A percentile compares a stretch with the other conserved stretches of the same genome.
phyloP scores from a whole-genome alignment of 2,797 vertebrate species.

The Cryptoblepharus egeriae region DNA sequence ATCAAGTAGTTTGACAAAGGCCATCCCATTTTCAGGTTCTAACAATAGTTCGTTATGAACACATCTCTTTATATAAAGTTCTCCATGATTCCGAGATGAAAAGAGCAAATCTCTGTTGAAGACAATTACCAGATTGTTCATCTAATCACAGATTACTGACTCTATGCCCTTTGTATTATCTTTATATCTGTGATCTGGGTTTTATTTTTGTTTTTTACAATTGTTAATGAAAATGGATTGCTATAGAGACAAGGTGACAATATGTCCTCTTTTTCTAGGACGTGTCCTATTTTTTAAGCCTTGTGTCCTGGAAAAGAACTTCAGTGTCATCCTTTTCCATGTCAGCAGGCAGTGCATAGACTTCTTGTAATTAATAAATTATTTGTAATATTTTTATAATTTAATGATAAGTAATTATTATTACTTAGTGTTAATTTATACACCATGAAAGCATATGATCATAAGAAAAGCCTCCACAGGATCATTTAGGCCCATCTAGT shows the following conservation, averaged over 20 bases:
- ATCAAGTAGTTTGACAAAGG: background rate
- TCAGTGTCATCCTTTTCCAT: too few species aligned
- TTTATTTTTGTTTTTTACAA: background rate
- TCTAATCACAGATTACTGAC: background rate
- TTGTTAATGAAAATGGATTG: background rate
- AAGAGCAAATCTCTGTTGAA: conserved; percentile 37
- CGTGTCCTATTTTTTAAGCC: too few species aligned
- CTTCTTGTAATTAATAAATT: too few species aligned
- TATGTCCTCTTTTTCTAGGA: too few species aligned
- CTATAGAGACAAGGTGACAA: background rate
- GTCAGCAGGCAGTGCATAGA: too few species aligned
- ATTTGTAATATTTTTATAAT: too few species aligned
- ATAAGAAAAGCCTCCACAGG: too few species aligned
- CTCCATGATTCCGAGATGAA: conserved; percentile 31
- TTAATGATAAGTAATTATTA: too few species aligned
- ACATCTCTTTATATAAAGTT: conserved; percentile 4
- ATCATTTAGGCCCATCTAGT: too few species aligned
- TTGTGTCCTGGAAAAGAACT: too few species aligned
- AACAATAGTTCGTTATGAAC: conserved; percentile 13
- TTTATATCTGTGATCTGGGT: background rate
- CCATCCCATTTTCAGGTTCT: conserved; percentile 8
- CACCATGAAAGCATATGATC: too few species aligned
- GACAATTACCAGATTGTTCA: background rate
- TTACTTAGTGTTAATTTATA: too few species aligned
- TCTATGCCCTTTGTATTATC: background rate